Conservation (phyloP, 2,797 vertebrate genomes). For the Mormyrops boulengeri region DNA sequence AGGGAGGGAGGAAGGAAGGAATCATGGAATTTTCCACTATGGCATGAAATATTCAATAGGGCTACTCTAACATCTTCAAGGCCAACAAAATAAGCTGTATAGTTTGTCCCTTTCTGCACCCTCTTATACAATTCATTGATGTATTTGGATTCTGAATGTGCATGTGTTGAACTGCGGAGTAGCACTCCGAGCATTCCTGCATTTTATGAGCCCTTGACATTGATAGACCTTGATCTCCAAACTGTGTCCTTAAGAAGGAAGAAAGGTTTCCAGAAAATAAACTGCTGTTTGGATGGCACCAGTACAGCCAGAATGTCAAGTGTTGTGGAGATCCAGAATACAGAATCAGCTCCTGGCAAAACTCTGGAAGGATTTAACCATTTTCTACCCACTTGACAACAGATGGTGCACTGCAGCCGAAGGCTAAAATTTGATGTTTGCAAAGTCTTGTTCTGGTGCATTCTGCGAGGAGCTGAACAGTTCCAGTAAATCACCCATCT, state of each 20-base stretch:
- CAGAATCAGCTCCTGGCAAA: neutral
- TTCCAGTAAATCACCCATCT: neutral
- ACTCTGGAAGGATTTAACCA: neutral
- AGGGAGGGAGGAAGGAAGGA: neutral
- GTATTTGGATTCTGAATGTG: neutral
- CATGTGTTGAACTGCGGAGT: neutral
- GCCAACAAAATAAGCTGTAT: neutral
- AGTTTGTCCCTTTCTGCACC: neutral
- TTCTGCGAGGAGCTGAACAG: neutral
- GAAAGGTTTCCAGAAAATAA: neutral
- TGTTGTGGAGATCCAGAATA: neutral
- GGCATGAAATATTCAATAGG: conserved; percentile 22
- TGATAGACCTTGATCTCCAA: neutral
- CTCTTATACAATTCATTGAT: neutral
- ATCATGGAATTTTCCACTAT: conserved; percentile 29
- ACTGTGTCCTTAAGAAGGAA: neutral
- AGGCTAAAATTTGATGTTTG: neutral
- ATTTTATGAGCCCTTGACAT: neutral
- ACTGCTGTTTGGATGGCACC: neutral
- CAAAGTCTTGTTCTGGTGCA: neutral
- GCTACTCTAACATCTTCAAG: conserved; percentile 8
- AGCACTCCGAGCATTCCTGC: neutral
- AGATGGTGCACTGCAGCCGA: neutral
- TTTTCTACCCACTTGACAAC: neutral
- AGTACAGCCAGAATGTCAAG: neutral